These are phyloP conservation scores for Acromyrmex heyeri DNA, from an alignment of 1,140 invertebrate species.

Conservation along the genomic window DNA sequence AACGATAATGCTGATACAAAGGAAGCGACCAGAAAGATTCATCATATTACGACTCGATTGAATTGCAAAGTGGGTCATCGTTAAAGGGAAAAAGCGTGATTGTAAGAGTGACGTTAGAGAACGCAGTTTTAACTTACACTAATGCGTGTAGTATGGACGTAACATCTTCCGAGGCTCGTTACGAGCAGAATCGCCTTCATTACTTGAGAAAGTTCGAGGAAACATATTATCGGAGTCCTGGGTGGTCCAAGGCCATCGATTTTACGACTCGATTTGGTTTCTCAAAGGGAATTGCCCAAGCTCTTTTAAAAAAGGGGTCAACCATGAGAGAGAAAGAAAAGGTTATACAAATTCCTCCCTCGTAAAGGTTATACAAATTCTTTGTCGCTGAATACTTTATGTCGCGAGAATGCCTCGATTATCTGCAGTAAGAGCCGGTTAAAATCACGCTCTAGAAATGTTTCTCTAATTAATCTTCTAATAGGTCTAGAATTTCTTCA, in stretches of 20 bases:
- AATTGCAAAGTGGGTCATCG: conserved; percentile 52
- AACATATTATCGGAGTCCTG: conserved; percentile 72
- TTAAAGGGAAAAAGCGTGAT: conserved; percentile 21
- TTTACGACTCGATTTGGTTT: conserved; percentile 72
- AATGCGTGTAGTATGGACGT: neutral
- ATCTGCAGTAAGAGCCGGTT: neutral
- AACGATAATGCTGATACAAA: conserved; percentile 4
- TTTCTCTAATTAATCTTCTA: neutral
- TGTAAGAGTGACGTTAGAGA: conserved; percentile 31
- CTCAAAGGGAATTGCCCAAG: conserved; percentile 30
- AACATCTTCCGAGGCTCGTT: conserved; percentile 69
- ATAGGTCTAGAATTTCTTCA: neutral
- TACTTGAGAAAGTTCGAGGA: conserved; percentile 76
- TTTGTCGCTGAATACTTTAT: conserved; percentile 15
- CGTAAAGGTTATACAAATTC: conserved; percentile 32
- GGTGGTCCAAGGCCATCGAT: conserved; percentile 78
- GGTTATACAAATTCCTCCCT: conserved; percentile 33
- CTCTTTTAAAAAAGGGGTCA: conserved; percentile 26
- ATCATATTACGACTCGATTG: conserved; percentile 12
- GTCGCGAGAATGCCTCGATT: neutral
- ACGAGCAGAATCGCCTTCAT: conserved; percentile 77
- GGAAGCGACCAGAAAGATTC: conserved; percentile 9
- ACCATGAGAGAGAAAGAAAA: conserved; percentile 1
- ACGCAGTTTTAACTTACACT: conserved; percentile 24
- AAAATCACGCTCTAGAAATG: neutral